Conservation (phyloP, 2,797 vertebrate species). For the Phylloscopus collybita region DNA sequence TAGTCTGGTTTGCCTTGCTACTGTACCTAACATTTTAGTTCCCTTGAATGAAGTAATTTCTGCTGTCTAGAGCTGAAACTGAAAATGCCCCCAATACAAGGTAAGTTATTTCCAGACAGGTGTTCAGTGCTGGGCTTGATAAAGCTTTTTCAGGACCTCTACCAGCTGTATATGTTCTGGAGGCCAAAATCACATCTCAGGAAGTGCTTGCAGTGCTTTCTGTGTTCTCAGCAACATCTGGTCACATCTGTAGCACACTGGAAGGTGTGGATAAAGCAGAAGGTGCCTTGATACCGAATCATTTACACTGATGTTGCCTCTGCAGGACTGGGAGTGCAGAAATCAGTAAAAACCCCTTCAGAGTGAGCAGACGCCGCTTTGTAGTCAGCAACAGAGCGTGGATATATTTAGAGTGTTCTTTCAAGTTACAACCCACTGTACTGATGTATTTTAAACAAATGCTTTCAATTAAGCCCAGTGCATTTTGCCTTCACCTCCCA, state of each 20-base stretch:
- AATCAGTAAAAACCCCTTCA: neutral
- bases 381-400: neutral
- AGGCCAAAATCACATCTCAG: neutral
- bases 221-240: neutral
- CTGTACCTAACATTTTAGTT: neutral
- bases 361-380: neutral
- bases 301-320: neutral
- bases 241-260: neutral
- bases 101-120: neutral
- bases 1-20: neutral
- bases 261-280: neutral
- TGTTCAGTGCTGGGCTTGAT: neutral
- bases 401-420: conserved; percentile 41
- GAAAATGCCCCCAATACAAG: neutral
- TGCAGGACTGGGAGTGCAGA: neutral
- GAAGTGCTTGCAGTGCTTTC: neutral
- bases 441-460: conserved; percentile 56
- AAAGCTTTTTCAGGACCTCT: neutral
- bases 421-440: conserved; percentile 4
- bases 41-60: neutral
- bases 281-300: neutral
- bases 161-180: neutral
- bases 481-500: conserved; percentile 40
- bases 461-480: conserved; percentile 34
- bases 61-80: neutral